These are phyloP conservation scores for Sus cebifrons DNA, from an alignment of 2,797 vertebrate genomes.

Conservation along the genomic window DNA sequence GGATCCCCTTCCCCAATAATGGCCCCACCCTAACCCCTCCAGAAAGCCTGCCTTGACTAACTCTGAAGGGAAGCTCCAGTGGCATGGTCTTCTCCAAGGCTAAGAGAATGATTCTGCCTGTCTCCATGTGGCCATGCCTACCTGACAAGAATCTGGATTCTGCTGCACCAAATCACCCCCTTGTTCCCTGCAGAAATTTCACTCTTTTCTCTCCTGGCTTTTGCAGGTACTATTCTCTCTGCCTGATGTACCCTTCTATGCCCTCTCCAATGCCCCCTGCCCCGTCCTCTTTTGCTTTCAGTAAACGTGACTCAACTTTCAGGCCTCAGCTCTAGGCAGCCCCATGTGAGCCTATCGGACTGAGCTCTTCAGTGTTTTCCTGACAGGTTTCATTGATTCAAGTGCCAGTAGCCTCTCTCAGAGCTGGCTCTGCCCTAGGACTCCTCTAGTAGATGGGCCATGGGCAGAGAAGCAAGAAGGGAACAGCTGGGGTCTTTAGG, in stretches of 20 bases:
- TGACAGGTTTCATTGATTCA: too few species aligned
- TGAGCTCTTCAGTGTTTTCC: not conserved
- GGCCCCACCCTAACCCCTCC: not conserved
- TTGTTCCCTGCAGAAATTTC: not conserved
- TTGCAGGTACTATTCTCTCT: not conserved
- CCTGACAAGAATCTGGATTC: not conserved
- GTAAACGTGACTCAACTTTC: not conserved
- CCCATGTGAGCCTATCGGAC: not conserved
- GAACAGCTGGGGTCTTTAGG: not conserved
- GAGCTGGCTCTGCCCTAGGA: not conserved
- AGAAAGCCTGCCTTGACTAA: not conserved
- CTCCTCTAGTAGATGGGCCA: not conserved
- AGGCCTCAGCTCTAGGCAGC: not conserved
- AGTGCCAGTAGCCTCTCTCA: not conserved
- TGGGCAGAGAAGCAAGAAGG: not conserved
- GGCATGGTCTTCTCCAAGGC: not conserved
- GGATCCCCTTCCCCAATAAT: not conserved
- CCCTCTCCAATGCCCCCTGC: too few species aligned
- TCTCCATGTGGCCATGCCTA: not conserved
- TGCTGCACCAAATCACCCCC: not conserved
- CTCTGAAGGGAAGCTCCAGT: not conserved
- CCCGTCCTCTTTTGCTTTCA: not conserved
- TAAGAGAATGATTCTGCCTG: not conserved
- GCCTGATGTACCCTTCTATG: not conserved
- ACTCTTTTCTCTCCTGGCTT: not conserved